A percentile compares a stretch with the other conserved stretches of the same genome.
Conservation (phyloP, 2,797 vertebrate species). For the Propithecus perrieri region DNA sequence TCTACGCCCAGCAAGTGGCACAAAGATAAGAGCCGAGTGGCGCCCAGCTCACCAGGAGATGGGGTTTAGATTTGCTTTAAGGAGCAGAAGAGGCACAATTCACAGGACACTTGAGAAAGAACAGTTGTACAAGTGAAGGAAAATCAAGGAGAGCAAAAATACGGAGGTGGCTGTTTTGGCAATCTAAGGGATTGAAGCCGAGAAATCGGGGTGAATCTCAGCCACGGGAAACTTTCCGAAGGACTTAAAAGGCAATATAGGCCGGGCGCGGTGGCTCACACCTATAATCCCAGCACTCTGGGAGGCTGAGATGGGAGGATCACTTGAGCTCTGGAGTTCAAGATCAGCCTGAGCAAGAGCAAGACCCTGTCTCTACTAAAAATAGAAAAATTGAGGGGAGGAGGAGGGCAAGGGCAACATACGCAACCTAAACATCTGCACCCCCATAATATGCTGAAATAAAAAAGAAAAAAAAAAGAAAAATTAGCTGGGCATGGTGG, state of each 20-base stretch:
- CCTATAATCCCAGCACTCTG: background rate
- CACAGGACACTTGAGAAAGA: background rate
- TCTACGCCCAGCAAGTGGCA: too few species aligned
- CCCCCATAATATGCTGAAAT: too few species aligned
- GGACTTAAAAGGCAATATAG: background rate
- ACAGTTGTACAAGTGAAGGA: background rate
- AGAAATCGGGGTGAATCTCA: background rate
- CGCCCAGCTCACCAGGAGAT: background rate
- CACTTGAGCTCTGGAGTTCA: background rate
- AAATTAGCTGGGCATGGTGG: background rate
- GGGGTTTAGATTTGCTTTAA: background rate
- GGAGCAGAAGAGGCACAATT: background rate
- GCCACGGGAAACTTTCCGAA: background rate
- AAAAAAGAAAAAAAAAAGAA: background rate
- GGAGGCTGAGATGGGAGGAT: background rate
- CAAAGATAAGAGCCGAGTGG: background rate
- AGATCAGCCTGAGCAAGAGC: background rate
- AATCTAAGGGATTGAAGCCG: background rate
- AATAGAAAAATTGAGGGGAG: background rate
- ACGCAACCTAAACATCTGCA: too few species aligned
- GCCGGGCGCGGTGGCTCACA: background rate
- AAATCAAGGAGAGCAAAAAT: background rate
- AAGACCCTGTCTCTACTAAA: background rate
- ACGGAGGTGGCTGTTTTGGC: background rate
- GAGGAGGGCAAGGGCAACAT: too few species aligned